A percentile compares a stretch with the other conserved stretches of the same genome.
phyloP scores from a whole-genome alignment of 2,888 invertebrate species.

The Tachina grossa region DNA sequence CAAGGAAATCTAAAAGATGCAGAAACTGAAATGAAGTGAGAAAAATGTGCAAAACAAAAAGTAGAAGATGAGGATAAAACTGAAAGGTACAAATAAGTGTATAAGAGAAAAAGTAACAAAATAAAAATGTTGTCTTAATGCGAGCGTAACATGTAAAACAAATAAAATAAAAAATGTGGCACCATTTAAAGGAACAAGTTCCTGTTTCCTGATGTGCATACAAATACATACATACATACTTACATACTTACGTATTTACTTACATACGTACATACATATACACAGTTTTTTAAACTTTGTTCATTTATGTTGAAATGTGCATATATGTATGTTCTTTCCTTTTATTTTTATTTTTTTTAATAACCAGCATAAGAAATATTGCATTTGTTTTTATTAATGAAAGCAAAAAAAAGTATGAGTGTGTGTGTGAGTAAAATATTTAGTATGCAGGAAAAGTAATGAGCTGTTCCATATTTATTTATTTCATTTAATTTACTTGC shows the following conservation, averaged over 20 bases:
- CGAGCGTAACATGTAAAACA: constrained; percentile 63
- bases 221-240: not conserved
- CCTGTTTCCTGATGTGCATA: constrained; percentile 62
- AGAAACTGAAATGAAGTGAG: constrained; percentile 30
- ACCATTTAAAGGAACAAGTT: constrained; percentile 66
- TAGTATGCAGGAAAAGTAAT: constrained; percentile 61
- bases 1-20: constrained; percentile 37
- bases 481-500: constrained; percentile 25
- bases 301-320: constrained; percentile 14
- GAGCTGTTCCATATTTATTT: constrained; percentile 50
- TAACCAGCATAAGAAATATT: constrained; percentile 39
- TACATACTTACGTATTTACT: not conserved
- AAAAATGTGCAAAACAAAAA: constrained; percentile 57
- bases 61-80: constrained; percentile 12
- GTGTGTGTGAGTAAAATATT: constrained; percentile 18
- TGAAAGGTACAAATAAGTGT: constrained; percentile 6
- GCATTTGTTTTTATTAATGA: constrained; percentile 45
- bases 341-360: not conserved
- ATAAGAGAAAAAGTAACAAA: constrained; percentile 16
- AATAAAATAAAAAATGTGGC: constrained; percentile 70
- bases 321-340: not conserved
- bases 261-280: not conserved
- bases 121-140: constrained; percentile 53
- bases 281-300: constrained; percentile 67
- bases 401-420: not conserved